Percentiles rank a stretch among this genome's conserved stretches.
phyloP scores from a whole-genome alignment of 1,140 invertebrate genomes.

The Temnothorax curvispinosus region DNA sequence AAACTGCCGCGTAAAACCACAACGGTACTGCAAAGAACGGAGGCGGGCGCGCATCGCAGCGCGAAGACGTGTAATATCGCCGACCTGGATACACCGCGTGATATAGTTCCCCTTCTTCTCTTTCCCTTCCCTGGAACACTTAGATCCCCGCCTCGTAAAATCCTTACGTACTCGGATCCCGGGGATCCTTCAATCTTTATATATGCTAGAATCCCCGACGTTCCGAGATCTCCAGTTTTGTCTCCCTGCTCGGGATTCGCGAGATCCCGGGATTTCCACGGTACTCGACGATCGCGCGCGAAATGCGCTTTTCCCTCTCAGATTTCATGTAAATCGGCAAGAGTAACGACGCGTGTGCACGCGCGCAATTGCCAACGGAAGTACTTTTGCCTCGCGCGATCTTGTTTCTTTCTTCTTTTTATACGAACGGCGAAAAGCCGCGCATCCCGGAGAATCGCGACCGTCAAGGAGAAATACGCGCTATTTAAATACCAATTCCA shows the following conservation, averaged over 20 bases:
- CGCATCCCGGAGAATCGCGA: neutral
- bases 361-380: neutral
- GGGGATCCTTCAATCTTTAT: conserved; percentile 58
- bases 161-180: conserved; percentile 43
- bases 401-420: neutral
- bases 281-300: conserved; percentile 36
- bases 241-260: conserved; percentile 16
- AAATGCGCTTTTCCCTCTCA: conserved; percentile 15
- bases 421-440: neutral
- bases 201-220: conserved; percentile 24
- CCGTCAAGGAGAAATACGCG: neutral
- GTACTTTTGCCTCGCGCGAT: neutral
- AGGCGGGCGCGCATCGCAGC: neutral
- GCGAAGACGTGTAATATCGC: conserved; percentile 32
- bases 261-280: conserved; percentile 33
- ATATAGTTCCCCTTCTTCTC: conserved; percentile 5
- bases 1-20: conserved; percentile 54
- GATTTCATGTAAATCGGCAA: conserved; percentile 33
- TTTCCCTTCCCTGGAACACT: neutral
- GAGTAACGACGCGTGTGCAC: neutral
- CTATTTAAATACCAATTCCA: neutral
- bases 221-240: conserved; percentile 50
- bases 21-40: conserved; percentile 17
- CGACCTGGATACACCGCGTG: neutral
- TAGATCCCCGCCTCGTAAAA: conserved; percentile 51